Evolutionary conservation across 2,888 invertebrate species (phyloP).

Genomic region (Orchestes rusci): DNA sequence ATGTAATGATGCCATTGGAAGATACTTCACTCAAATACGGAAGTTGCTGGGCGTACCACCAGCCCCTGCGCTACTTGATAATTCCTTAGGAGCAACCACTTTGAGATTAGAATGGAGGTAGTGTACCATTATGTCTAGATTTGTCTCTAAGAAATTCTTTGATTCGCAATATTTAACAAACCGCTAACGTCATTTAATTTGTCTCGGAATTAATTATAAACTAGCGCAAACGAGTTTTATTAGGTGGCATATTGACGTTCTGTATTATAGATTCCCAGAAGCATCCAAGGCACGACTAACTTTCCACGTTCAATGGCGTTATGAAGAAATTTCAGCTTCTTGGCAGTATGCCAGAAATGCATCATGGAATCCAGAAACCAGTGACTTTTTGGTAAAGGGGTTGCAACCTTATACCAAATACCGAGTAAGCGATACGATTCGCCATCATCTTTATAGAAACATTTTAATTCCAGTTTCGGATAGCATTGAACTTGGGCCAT

Average conservation of each 20-base stretch:
- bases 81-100: constrained; percentile 68
- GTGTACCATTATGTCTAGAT: too few relatives aligned
- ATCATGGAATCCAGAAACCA: constrained; percentile 53
- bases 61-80: constrained; percentile 70
- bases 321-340: constrained; percentile 58
- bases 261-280: constrained; percentile 18
- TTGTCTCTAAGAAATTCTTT: too few relatives aligned
- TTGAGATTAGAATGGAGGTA: constrained; percentile 72
- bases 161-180: too few relatives aligned
- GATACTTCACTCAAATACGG: constrained; percentile 62
- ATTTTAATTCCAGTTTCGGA: constrained; percentile 62
- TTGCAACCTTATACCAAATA: constrained; percentile 86
- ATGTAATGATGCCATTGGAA: constrained; percentile 71
- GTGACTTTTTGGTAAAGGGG: constrained; percentile 62
- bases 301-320: constrained; percentile 68
- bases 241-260: too few relatives aligned
- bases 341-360: constrained; percentile 81
- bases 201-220: too few relatives aligned
- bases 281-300: constrained; percentile 41
- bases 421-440: constrained; percentile 51
- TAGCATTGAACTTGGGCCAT: constrained; percentile 70
- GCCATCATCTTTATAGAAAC: not conserved
- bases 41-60: constrained; percentile 62
- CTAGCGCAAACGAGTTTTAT: too few relatives aligned
- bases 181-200: too few relatives aligned